A percentile compares a stretch with the other conserved stretches of the same genome.
Conservation (phyloP, 2,113 vertebrate species). For the Piprites chloris region DNA sequence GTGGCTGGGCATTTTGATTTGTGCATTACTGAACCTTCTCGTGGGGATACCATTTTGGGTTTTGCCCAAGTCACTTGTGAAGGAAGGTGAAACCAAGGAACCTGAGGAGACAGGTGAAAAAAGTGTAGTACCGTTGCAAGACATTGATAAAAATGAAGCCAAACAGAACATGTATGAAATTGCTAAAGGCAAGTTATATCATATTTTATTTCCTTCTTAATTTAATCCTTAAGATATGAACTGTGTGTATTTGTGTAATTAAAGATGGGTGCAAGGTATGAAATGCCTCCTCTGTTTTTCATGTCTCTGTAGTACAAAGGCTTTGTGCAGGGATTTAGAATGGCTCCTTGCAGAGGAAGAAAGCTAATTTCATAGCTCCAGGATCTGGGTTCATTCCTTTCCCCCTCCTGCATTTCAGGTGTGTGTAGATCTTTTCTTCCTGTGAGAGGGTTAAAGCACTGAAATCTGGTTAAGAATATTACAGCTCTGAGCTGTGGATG, state of each 20-base stretch:
- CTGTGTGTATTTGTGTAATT: background rate
- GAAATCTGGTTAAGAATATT: background rate
- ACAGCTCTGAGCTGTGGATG: background rate
- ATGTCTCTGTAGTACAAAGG: background rate
- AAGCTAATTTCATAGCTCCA: background rate
- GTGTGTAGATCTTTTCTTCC: background rate
- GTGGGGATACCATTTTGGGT: slow-evolving; percentile 75
- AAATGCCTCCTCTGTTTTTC: background rate
- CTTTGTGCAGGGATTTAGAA: background rate
- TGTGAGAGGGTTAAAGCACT: background rate
- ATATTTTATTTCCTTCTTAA: background rate
- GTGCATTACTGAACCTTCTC: slow-evolving; percentile 65
- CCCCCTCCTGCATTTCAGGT: background rate
- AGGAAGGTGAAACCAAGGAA: slow-evolving; percentile 51
- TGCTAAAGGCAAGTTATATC: slow-evolving; percentile 63
- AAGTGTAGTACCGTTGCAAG: background rate
- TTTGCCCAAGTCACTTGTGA: slow-evolving; percentile 72
- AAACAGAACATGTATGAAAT: slow-evolving; percentile 56
- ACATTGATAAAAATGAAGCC: background rate
- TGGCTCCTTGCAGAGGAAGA: background rate
- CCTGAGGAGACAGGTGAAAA: background rate
- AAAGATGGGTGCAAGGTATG: background rate
- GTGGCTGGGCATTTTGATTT: slow-evolving; percentile 79
- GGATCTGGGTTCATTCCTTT: background rate
- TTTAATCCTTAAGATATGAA: background rate